A percentile compares a stretch with the other conserved stretches of the same genome.
These are phyloP conservation scores for Colius striatus DNA, from an alignment of 2,113 vertebrate genomes.

Conservation along the genomic window DNA sequence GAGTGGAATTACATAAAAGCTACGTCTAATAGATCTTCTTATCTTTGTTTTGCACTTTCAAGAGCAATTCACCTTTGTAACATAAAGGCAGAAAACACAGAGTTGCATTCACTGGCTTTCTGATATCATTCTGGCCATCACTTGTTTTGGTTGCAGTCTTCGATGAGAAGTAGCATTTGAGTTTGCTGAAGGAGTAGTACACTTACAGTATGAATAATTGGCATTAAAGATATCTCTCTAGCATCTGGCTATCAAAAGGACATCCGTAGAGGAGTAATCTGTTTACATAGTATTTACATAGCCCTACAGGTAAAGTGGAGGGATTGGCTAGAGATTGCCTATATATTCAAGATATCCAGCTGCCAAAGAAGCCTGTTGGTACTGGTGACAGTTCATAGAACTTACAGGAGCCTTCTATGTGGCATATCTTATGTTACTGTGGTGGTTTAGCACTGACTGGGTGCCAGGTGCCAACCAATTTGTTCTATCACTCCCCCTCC, in stretches of 20 bases:
- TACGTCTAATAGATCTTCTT: background rate
- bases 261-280: background rate
- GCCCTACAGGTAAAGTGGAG: background rate
- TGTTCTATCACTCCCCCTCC: too few relatives aligned
- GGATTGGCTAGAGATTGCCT: background rate
- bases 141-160: background rate
- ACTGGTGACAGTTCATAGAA: background rate
- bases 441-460: too few relatives aligned
- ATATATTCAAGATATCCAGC: background rate
- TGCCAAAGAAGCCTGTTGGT: background rate
- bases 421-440: background rate
- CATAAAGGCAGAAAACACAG: background rate
- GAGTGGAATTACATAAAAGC: background rate
- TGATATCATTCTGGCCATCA: background rate
- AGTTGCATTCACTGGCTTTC: fast-evolving
- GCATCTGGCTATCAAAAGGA: background rate
- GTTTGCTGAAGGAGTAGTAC: background rate
- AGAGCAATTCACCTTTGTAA: background rate
- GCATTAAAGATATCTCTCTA: background rate
- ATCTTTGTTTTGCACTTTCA: background rate
- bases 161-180: background rate
- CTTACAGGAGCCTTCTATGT: background rate
- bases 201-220: background rate
- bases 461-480: too few relatives aligned
- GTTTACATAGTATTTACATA: background rate